phyloP scores from a whole-genome alignment of 1,140 invertebrate species.

The Anastrepha ludens region DNA sequence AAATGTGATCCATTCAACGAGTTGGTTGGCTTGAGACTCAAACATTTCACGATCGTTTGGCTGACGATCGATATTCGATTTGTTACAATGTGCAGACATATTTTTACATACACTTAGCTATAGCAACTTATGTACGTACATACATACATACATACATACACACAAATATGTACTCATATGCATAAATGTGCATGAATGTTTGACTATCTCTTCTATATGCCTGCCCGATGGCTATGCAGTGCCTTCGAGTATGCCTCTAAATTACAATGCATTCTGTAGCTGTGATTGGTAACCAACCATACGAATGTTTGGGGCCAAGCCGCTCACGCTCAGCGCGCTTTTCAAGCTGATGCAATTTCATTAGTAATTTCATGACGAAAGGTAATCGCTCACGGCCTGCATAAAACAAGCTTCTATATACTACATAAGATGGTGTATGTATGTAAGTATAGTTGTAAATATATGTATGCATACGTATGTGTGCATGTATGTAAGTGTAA shows the following conservation, averaged over 20 bases:
- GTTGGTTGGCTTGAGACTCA: constrained; percentile 3
- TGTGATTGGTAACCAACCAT: background rate
- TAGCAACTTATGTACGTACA: background rate
- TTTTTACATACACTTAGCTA: background rate
- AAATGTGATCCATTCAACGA: background rate
- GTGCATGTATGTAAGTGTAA: background rate
- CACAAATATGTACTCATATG: too few species aligned
- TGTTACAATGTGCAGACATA: constrained; percentile 23
- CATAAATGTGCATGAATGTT: background rate
- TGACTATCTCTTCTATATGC: constrained; percentile 34
- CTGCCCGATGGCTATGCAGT: background rate
- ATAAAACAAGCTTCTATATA: background rate
- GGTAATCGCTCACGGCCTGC: constrained; percentile 42
- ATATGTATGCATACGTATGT: background rate
- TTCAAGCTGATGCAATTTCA: constrained; percentile 43
- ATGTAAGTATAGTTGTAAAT: background rate
- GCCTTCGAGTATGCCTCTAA: background rate
- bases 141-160: too few species aligned
- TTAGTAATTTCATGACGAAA: constrained; percentile 49
- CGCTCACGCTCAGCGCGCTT: constrained; percentile 24
- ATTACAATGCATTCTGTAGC: constrained; percentile 31
- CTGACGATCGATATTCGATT: constrained; percentile 30
- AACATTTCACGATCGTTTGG: constrained; percentile 9
- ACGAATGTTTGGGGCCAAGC: constrained; percentile 38
- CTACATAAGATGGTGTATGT: background rate